Evolutionary conservation across 2,113 vertebrate genomes (phyloP), one percentile per base, ranked within the genome.

Genomic region (Dinomys branickii): DNA sequence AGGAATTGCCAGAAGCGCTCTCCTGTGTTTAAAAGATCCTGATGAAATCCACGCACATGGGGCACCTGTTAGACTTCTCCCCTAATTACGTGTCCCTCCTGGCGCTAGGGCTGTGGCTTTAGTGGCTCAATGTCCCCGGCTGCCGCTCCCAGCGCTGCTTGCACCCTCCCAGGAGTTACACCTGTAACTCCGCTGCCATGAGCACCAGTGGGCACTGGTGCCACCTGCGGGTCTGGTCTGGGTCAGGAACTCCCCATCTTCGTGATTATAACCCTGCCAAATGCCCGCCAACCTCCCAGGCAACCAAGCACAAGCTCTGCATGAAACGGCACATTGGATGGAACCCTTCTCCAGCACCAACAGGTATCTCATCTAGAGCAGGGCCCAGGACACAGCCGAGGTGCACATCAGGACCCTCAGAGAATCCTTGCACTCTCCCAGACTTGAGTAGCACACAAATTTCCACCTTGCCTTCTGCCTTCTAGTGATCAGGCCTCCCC

Each of bases 1-100:
- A 73, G 88, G 69, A n/a, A 86, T 7, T 86, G 52, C 93, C 93
- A 10, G 93, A 94, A 96, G 87, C 95, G 89, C 54, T 71, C 3
- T 56, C 54, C 59, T 86, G 56, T 63, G 52, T 93, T 90, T 69
- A 87, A 92, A 30, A 81, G 61, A 77, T 56, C 75, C 52, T 73
- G 93, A 94, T 89, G 41, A 96, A 96, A 95, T 87, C 41, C 30
- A 8, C 9, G 16, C 14, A 22, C 44, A 11, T 41, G 91, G 82
- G 84, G 50, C 58, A 50, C 59, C 41, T 47, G 11, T 82, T 35
- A 14, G 52, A 69, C 26, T 56, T 85, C 69, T 67, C 13, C 24
- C 28, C 24, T 6, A 0, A 10, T 7, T 3, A 14, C 16, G 2
- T 44, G 35, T 59, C 47, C 47, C 56, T 93, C 75, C 69, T 1